Conservation (phyloP, 2,797 vertebrate species). For the Coluber constrictor region DNA sequence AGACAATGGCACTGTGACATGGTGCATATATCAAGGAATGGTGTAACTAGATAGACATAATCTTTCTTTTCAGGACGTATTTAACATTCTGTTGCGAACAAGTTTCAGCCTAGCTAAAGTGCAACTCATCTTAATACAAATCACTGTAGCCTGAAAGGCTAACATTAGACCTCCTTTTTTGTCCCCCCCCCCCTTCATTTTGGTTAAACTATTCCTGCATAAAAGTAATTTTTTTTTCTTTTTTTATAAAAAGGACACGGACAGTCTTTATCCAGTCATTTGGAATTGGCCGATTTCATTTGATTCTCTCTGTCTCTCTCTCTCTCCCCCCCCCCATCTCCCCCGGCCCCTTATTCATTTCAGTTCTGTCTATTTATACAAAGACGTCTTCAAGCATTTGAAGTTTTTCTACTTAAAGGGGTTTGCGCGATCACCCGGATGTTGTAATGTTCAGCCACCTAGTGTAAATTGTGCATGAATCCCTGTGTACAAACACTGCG, state of each 20-base stretch:
- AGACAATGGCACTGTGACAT: conserved; percentile 97
- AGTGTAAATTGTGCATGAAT: conserved; percentile 44
- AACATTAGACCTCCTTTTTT: conserved; percentile 52
- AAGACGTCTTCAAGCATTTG: conserved; percentile 26
- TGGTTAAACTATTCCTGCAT: conserved; percentile 63
- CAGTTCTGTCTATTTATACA: conserved; percentile 30
- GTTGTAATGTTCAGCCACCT: conserved; percentile 47
- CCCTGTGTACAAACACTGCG: conserved; percentile 25
- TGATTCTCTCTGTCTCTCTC: conserved; percentile 13
- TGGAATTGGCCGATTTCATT: neutral
- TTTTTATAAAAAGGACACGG: conserved; percentile 51
- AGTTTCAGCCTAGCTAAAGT: conserved; percentile 83
- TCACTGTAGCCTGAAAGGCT: conserved; percentile 63
- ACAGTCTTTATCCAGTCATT: conserved; percentile 32
- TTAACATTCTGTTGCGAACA: conserved; percentile 93
- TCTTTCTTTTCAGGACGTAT: conserved; percentile 89
- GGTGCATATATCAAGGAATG: conserved; percentile 96
- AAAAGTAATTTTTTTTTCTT: conserved; percentile 53
- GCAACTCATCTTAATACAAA: conserved; percentile 75
- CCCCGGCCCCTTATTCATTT: neutral
- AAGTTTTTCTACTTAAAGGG: conserved; percentile 22
- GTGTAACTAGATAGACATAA: conserved; percentile 94
- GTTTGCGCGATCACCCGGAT: conserved; percentile 22
- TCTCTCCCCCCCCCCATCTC: neutral
- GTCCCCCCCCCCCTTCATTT: conserved; percentile 39